phyloP scores from a whole-genome alignment of 2,113 vertebrate species.

The Phrynosoma platyrhinos region DNA sequence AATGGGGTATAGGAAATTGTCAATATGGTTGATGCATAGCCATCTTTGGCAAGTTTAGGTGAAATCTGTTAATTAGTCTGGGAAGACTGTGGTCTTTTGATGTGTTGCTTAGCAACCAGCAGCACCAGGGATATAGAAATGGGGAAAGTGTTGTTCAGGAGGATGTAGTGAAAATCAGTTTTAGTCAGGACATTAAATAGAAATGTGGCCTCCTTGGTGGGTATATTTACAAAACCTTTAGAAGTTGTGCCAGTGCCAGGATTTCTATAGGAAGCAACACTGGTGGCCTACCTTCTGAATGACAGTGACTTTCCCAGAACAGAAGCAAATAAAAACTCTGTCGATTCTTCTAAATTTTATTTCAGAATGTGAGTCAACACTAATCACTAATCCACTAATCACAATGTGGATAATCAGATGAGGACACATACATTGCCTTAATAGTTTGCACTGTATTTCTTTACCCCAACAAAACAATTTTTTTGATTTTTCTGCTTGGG shows the following conservation, averaged over 20 bases:
- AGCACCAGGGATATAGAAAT: conserved; percentile 29
- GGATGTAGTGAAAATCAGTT: conserved; percentile 6
- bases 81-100: conserved; percentile 32
- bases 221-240: neutral
- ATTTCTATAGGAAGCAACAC: conserved; percentile 2
- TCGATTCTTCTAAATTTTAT: conserved; percentile 4
- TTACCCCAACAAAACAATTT: neutral
- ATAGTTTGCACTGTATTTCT: neutral
- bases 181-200: conserved; percentile 8
- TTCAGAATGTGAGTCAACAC: conserved; percentile 13
- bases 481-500: neutral
- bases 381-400: conserved; percentile 24
- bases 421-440: neutral
- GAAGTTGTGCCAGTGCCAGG: conserved; percentile 7
- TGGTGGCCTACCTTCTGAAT: conserved; percentile 7
- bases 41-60: conserved; percentile 52
- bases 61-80: conserved; percentile 61
- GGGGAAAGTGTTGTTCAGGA: conserved; percentile 22
- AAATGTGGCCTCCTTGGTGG: neutral
- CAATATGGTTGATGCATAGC: conserved; percentile 53
- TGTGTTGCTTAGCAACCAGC: conserved; percentile 47
- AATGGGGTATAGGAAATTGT: conserved; percentile 27
- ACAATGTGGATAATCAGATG: conserved; percentile 2
- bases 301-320: neutral
- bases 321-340: conserved; percentile 25